Base-by-base conservation (phyloP, 2,888 invertebrate genomes). In the Acrobasis repandana region DNA sequence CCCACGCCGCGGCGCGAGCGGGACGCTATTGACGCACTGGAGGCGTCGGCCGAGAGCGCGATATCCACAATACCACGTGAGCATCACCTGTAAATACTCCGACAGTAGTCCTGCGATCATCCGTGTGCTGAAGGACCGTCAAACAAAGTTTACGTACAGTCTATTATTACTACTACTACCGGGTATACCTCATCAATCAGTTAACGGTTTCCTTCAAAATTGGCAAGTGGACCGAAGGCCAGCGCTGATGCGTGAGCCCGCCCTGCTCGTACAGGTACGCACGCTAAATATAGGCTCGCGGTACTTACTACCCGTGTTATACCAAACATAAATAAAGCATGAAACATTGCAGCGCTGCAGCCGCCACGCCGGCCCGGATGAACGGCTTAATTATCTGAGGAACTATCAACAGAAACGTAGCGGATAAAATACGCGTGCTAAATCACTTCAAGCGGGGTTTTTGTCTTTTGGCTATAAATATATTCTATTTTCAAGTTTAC, bases 401-500 rank as follows among this genome's bases (percentile, higher is more conserved):
- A 63, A 64, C 64, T 65, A 63, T 65, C 61, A 62, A 61, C 47
- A 60, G 56, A 67, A 63, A 50, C 49, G 38, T 48, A 57, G 58
- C 60, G 36, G 15, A 61, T 62, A 64, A 65, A 63, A 61, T 64
- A 33, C 56, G 61, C 62, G 56, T 65, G 63, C 66, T 74, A 74
- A 67, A 76, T 72, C 72, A 65, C 61, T 63, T 28, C 28, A 50
- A 61, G 58, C 61, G 54, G 50, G 61, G 69, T 76, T 79, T 75
- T 80, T 78, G 75, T 82, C 71, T 75, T 74, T 63, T 62, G 20
- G 64, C 79, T 83, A 80, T 77, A 83, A 82, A 80, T 87, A 88
- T 72, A 85, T 75, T 88, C 86, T 88, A 88, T 90, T 88, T 88
- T 88, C 86, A 88, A 89, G 86, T 90, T 88, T 87, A 89, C 81